Percentiles rank a stretch among this genome's conserved stretches.
Conservation (phyloP, 2,113 vertebrate species). For the Electrona antarctica region DNA sequence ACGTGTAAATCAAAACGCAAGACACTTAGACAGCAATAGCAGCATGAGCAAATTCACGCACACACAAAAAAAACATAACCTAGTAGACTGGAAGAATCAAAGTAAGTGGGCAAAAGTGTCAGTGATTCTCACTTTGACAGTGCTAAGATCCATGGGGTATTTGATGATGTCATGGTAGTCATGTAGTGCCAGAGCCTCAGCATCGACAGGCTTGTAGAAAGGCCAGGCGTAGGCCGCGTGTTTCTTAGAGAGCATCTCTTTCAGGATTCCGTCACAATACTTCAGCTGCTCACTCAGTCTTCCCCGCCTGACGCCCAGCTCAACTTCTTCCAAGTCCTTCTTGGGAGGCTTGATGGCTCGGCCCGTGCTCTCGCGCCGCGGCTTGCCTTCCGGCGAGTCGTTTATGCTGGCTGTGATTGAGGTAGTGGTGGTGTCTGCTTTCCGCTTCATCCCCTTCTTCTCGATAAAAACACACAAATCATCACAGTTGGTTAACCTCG, state of each 20-base stretch:
- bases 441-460: slow-evolving; percentile 90
- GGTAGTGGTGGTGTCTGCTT: slow-evolving; percentile 83
- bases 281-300: slow-evolving; percentile 85
- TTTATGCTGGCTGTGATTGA: slow-evolving; percentile 80
- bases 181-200: slow-evolving; percentile 88
- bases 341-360: slow-evolving; percentile 83
- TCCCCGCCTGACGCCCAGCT: slow-evolving; percentile 79
- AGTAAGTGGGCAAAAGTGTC: neutral
- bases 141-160: slow-evolving; percentile 97
- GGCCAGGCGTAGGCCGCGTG: slow-evolving; percentile 93
- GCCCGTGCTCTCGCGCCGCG: slow-evolving; percentile 80
- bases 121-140: slow-evolving; percentile 84
- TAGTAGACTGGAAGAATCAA: neutral
- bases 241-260: slow-evolving; percentile 95
- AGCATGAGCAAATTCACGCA: neutral
- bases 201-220: slow-evolving; percentile 96
- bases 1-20: slow-evolving; percentile 37
- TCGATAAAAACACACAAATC: slow-evolving; percentile 39
- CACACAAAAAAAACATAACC: neutral
- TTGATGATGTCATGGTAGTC: slow-evolving; percentile 98
- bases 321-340: slow-evolving; percentile 83
- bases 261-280: slow-evolving; percentile 90
- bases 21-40: neutral
- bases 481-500: neutral
- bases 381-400: slow-evolving; percentile 82